Base-by-base conservation (phyloP, 2,113 vertebrate genomes). In the Eolophus roseicapilla region DNA sequence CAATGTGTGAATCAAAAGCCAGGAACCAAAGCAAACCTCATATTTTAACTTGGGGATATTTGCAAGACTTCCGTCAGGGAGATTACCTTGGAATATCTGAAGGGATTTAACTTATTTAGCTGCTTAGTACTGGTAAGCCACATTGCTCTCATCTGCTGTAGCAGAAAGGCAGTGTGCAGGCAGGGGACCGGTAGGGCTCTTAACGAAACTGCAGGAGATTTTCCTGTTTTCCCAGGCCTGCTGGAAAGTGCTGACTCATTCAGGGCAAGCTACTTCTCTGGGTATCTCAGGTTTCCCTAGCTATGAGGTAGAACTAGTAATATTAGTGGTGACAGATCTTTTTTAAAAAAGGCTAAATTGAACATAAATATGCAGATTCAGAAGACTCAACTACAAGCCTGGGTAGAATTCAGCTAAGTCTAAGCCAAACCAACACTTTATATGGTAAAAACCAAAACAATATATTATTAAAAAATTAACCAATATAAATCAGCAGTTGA, bases 71-170 rank as follows among this genome's bases (percentile, higher is more conserved):
- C 47, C 75, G 16, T 64, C 73, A 90, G 43, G 43, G 33, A 88
- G n/a, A 81, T 90, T 93, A 70, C 53, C 52, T 86, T 29, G 67
- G 47, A 88, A 67, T 69, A 77, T 43, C 55, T 55, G 46, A 73
- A 82, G 27, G 37, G 29, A 62, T 93, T 90, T 82, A 77, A 65
- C 74, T 86, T 90, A 67, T 97, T 94, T 81, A 74, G 33, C 80
- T 93, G 35, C 20, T 93, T 90, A 47, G 18, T 67, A 39, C 19
- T 67, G 47, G 49, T 59, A 81, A 94, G 29, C 23, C 37, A 53
- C n/a, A 14, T 43, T 70, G 14, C 60, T 92, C 60, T 77, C 68
- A 82, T 78, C 29, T 70, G 23, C 43, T 41, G 37, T 23, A 83
- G 55, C 11, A 88, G 64, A 80, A 77, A 55, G 39, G 35, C 62